A percentile compares a stretch with the other conserved stretches of the same genome.
phyloP scores from a whole-genome alignment of 64 coral and sea anemone genomes.

The Stylophora pistillata region DNA sequence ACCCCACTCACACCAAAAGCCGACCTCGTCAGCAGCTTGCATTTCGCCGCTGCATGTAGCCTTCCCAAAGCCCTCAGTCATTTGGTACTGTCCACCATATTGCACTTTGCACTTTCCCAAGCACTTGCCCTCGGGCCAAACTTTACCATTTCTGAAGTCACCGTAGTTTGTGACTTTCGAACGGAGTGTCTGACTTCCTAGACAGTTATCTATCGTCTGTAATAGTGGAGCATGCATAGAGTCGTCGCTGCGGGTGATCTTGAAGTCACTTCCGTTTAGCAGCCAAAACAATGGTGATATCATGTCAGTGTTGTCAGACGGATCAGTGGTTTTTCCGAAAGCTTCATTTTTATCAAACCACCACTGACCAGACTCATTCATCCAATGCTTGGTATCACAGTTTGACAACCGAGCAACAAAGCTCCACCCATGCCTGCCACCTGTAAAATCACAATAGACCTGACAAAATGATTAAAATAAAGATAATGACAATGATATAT shows the following conservation, averaged over 20 bases:
- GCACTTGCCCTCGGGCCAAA: not conserved
- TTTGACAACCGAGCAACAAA: slow-evolving; percentile 30
- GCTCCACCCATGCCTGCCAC: not conserved
- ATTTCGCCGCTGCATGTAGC: not conserved
- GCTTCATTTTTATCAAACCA: not conserved
- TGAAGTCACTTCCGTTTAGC: slow-evolving; percentile 16
- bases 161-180: slow-evolving; percentile 19
- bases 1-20: not conserved
- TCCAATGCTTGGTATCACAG: slow-evolving; percentile 31
- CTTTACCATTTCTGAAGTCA: not conserved
- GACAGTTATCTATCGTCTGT: not conserved
- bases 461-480: not conserved
- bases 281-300: slow-evolving; percentile 6
- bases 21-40: not conserved
- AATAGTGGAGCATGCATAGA: not conserved
- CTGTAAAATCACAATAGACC: slow-evolving; percentile 9
- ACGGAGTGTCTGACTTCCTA: slow-evolving; percentile 2
- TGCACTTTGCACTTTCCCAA: not conserved
- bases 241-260: slow-evolving; percentile 35
- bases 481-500: too few species aligned
- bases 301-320: slow-evolving; percentile 8
- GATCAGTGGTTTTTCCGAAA: not conserved
- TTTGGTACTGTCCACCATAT: not conserved
- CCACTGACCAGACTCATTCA: not conserved
- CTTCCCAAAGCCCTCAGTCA: not conserved